These are phyloP conservation scores for Archivesica marissinica DNA, from an alignment of 1,140 invertebrate species.

Conservation along the genomic window DNA sequence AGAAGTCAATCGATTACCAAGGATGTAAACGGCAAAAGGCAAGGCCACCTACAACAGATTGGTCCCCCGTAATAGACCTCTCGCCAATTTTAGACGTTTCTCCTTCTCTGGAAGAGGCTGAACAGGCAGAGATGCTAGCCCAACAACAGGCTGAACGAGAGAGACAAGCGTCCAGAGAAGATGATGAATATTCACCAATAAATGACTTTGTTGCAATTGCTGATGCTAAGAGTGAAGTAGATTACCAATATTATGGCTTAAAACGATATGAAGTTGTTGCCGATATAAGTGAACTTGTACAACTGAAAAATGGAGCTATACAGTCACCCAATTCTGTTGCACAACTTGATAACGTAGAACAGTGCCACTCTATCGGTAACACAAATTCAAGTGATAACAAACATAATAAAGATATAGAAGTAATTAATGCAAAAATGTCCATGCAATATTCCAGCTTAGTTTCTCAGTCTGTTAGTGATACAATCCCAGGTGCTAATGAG, in stretches of 20 bases:
- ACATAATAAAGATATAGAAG: not conserved
- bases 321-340: not conserved
- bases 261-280: constrained; percentile 78
- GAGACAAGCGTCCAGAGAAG: constrained; percentile 73
- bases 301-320: constrained; percentile 13
- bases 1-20: constrained; percentile 83
- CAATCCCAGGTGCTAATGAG: not conserved
- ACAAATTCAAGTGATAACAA: not conserved
- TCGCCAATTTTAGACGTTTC: constrained; percentile 86
- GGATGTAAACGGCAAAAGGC: constrained; percentile 82
- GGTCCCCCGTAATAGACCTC: constrained; percentile 85
- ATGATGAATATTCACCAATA: constrained; percentile 62
- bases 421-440: constrained; percentile 8
- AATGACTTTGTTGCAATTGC: constrained; percentile 52
- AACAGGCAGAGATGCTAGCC: constrained; percentile 84
- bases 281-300: constrained; percentile 78
- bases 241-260: constrained; percentile 68
- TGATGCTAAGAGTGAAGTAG: constrained; percentile 56
- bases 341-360: not conserved
- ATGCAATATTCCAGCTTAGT: not conserved
- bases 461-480: not conserved
- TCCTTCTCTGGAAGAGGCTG: constrained; percentile 85
- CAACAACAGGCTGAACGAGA: constrained; percentile 78
- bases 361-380: not conserved
- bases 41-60: constrained; percentile 82